These are phyloP conservation scores for Notothenia rossii DNA, from an alignment of 2,113 vertebrate genomes.

Conservation along the genomic window DNA sequence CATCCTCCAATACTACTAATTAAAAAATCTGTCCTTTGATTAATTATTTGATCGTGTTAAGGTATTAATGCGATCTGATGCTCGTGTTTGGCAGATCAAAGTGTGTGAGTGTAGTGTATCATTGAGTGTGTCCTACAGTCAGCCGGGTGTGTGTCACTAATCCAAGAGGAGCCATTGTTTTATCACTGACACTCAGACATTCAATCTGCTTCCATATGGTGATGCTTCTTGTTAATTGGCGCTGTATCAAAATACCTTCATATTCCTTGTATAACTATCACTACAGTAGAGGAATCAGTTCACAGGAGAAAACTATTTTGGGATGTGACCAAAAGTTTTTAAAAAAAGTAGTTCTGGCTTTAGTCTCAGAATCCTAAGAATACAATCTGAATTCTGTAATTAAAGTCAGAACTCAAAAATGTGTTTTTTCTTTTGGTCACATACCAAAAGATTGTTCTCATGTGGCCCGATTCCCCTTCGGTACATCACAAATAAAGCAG, in stretches of 20 bases:
- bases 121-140: constrained; percentile 18
- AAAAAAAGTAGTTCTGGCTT: too few species aligned
- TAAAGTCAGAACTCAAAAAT: too few species aligned
- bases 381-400: too few species aligned
- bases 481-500: too few species aligned
- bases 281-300: background rate
- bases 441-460: too few species aligned
- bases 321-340: too few species aligned
- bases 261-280: background rate
- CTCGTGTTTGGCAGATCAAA: constrained; percentile 78
- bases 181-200: constrained; percentile 8
- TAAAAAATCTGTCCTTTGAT: constrained; percentile 54
- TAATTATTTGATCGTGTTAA: constrained; percentile 64
- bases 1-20: constrained; percentile 62
- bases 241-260: background rate
- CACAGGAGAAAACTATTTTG: too few species aligned
- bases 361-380: too few species aligned
- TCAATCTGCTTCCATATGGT: constrained; percentile 24
- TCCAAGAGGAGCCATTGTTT: constrained; percentile 23
- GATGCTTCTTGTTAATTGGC: background rate
- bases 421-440: too few species aligned
- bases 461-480: too few species aligned
- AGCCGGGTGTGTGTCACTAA: constrained; percentile 17
- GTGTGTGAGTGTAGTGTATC: constrained; percentile 44
- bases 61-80: constrained; percentile 80